These are phyloP conservation scores for Euura saliciscinereae DNA, from an alignment of 1,140 invertebrate species.

Conservation along the genomic window DNA sequence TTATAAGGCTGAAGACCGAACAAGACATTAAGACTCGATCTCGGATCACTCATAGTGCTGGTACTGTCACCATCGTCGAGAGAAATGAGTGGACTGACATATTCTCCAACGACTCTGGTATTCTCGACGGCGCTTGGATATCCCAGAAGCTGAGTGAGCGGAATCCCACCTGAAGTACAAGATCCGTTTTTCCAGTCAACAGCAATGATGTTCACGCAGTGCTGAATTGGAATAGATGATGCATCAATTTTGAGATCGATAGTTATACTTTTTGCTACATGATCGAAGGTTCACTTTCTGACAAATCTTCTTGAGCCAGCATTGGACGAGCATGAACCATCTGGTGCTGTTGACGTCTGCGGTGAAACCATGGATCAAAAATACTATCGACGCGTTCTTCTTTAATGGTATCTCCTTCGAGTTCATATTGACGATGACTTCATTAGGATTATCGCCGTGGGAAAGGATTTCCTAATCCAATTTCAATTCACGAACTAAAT, in stretches of 20 bases:
- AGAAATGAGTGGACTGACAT: neutral
- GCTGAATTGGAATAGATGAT: neutral
- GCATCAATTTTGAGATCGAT: neutral
- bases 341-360: neutral
- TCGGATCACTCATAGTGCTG: too few species aligned
- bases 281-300: too few species aligned
- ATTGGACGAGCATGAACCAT: neutral
- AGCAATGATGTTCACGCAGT: neutral
- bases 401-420: neutral
- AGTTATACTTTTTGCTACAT: neutral
- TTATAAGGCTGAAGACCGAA: too few species aligned
- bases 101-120: neutral
- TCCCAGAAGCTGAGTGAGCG: neutral
- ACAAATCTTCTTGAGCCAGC: neutral
- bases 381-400: neutral
- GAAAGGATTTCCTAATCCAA: too few species aligned
- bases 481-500: too few species aligned
- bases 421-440: neutral
- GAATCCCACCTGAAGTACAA: neutral
- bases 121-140: neutral
- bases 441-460: neutral
- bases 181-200: neutral
- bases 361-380: neutral
- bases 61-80: too few species aligned
- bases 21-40: too few species aligned